A percentile compares a stretch with the other conserved stretches of the same genome.
Evolutionary conservation across 2,888 invertebrate genomes (phyloP).

Genomic region (Parasteatoda lunata): DNA sequence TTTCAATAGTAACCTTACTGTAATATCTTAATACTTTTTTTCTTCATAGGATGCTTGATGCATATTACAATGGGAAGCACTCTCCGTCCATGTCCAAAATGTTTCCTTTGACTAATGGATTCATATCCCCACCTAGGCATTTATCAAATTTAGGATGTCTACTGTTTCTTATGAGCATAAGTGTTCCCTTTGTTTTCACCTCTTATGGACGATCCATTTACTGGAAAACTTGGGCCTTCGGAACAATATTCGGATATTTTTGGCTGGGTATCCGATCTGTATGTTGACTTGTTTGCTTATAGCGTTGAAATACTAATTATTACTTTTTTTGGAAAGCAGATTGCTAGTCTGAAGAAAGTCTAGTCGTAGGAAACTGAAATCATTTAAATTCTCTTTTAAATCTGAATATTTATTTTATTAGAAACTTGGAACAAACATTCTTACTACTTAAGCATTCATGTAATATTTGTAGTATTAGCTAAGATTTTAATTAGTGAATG

Average conservation of each 20-base stretch:
- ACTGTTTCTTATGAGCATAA: constrained; percentile 52
- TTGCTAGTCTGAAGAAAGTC: too few relatives aligned
- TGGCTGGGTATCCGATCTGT: constrained; percentile 62
- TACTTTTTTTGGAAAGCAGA: neutral
- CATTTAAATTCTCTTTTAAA: too few relatives aligned
- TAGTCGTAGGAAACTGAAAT: too few relatives aligned
- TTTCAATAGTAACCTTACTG: too few relatives aligned
- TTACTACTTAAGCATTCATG: too few relatives aligned
- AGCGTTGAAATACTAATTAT: constrained; percentile 30
- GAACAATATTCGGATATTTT: constrained; percentile 59
- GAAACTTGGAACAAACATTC: too few relatives aligned
- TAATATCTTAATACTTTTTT: neutral
- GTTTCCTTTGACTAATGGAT: constrained; percentile 36
- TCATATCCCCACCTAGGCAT: constrained; percentile 46
- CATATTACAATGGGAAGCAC: constrained; percentile 47
- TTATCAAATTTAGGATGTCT: constrained; percentile 51
- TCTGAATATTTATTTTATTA: too few relatives aligned
- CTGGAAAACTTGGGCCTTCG: constrained; percentile 64
- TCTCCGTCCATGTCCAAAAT: constrained; percentile 66
- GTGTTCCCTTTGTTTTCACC: constrained; percentile 62
- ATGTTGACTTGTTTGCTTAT: constrained; percentile 48
- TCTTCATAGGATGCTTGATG: constrained; percentile 46
- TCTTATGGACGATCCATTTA: constrained; percentile 63
- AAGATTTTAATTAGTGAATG: too few relatives aligned
- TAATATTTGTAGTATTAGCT: too few relatives aligned